Percentiles rank a stretch among this genome's conserved stretches.
These are phyloP conservation scores for Halcyon badia DNA, from an alignment of 2,797 vertebrate species.

Conservation along the genomic window DNA sequence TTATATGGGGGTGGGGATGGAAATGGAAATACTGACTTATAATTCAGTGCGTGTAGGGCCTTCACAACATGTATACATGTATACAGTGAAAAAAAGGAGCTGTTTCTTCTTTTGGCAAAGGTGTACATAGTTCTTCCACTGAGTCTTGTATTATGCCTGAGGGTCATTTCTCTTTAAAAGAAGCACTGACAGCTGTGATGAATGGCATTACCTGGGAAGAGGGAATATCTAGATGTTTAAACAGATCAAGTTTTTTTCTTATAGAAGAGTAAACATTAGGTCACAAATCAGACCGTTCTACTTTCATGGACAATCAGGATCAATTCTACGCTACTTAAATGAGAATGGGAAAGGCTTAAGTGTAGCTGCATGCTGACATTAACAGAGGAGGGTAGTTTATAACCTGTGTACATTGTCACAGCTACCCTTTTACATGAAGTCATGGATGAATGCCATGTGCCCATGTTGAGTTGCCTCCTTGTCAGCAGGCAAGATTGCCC, in stretches of 20 bases:
- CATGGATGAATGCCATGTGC: slow-evolving; percentile 69
- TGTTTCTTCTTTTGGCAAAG: slow-evolving; percentile 74
- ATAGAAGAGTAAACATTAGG: slow-evolving; percentile 74
- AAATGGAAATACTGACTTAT: slow-evolving; percentile 61
- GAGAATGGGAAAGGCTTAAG: slow-evolving; percentile 62
- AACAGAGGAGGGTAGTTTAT: slow-evolving; percentile 33
- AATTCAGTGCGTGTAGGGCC: slow-evolving; percentile 63
- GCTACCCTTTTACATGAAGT: slow-evolving; percentile 59
- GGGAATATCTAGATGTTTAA: slow-evolving; percentile 80
- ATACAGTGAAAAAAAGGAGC: slow-evolving; percentile 23
- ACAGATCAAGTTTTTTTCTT: slow-evolving; percentile 79
- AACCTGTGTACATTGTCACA: slow-evolving; percentile 60
- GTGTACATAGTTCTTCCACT: slow-evolving; percentile 63
- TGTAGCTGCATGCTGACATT: slow-evolving; percentile 37
- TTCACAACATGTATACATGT: slow-evolving; percentile 30
- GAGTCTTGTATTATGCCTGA: slow-evolving; percentile 72
- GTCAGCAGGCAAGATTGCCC: slow-evolving; percentile 74
- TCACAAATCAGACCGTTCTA: slow-evolving; percentile 71
- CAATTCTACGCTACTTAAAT: slow-evolving; percentile 52
- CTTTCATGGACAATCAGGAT: slow-evolving; percentile 66
- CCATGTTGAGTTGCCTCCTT: slow-evolving; percentile 65
- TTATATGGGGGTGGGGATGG: slow-evolving; percentile 11
- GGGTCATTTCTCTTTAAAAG: slow-evolving; percentile 78
- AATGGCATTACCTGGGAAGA: slow-evolving; percentile 78
- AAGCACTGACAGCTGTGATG: slow-evolving; percentile 80